These are phyloP conservation scores for Pocillopora grandis DNA, from an alignment of 92 coral and sea anemone genomes.

Conservation along the genomic window DNA sequence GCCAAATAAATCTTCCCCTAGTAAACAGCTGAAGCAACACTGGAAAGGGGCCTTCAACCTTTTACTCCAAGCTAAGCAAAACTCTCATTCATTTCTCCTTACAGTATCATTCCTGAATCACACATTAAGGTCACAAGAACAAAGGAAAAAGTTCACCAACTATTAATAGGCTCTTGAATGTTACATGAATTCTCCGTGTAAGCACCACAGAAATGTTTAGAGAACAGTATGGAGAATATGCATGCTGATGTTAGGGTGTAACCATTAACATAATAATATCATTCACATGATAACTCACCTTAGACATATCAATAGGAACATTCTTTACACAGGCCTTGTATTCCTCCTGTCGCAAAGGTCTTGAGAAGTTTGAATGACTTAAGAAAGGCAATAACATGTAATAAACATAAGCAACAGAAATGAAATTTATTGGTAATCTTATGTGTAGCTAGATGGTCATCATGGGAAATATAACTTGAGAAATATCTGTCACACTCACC, in stretches of 20 bases:
- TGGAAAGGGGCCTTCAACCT: background rate
- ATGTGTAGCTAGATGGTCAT: background rate
- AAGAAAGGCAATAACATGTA: background rate
- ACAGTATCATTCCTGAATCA: too few relatives aligned
- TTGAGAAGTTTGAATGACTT: conserved; percentile 30
- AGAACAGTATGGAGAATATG: too few relatives aligned
- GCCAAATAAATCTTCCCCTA: too few relatives aligned
- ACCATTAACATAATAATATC: background rate
- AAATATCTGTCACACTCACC: background rate
- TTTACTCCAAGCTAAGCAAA: too few relatives aligned
- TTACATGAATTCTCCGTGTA: too few relatives aligned
- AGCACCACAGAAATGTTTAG: too few relatives aligned
- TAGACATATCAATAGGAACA: conserved; percentile 76
- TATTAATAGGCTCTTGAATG: too few relatives aligned
- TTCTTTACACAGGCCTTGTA: conserved; percentile 74
- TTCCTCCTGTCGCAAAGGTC: conserved; percentile 35
- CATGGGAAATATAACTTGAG: background rate
- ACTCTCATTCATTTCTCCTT: too few relatives aligned
- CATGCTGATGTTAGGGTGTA: too few relatives aligned
- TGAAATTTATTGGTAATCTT: background rate
- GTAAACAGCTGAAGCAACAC: background rate
- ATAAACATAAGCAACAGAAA: background rate
- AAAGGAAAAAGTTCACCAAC: too few relatives aligned
- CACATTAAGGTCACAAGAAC: too few relatives aligned
- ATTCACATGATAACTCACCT: conserved; percentile 47